Conservation (phyloP, 37 sponge, comb jelly and placozoan genomes). For the Haliclona indistincta region DNA sequence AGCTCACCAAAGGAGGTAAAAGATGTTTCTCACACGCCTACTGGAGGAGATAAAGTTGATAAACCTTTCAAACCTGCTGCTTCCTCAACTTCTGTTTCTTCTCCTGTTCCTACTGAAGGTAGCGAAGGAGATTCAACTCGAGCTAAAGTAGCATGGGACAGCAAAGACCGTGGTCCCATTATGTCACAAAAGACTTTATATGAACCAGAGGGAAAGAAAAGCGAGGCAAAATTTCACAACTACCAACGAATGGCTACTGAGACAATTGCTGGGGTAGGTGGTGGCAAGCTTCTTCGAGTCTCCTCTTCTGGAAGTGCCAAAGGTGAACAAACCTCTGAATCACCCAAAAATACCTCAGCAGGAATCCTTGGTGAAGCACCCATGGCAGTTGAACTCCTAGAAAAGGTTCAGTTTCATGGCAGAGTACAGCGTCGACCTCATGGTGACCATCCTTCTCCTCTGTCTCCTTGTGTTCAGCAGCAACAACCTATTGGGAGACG, state of each 20-base stretch:
- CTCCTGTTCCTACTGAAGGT: neutral
- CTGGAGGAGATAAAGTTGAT: neutral
- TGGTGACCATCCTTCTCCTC: too few relatives aligned
- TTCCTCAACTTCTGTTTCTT: too few relatives aligned
- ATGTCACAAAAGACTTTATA: constrained; percentile 52
- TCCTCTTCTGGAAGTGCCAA: neutral
- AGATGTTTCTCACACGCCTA: too few relatives aligned
- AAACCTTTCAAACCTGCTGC: neutral
- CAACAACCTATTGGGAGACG: neutral
- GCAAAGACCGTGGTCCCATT: constrained; percentile 47
- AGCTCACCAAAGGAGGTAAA: too few relatives aligned
- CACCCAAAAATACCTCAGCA: neutral
- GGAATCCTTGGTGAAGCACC: neutral
- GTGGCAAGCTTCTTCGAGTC: neutral
- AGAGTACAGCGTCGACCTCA: neutral
- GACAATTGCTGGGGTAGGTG: neutral
- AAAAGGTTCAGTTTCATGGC: neutral
- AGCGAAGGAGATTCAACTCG: neutral
- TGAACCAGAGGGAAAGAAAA: constrained; percentile 75
- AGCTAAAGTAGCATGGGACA: constrained; percentile 27
- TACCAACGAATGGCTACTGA: constrained; percentile 24
- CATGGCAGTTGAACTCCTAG: neutral
- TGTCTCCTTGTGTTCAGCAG: too few relatives aligned
- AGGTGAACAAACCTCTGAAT: neutral
- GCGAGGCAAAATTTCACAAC: constrained; percentile 67